Evolutionary conservation across 2,888 invertebrate genomes (phyloP).

Genomic region (Ornithoptera alexandrae): DNA sequence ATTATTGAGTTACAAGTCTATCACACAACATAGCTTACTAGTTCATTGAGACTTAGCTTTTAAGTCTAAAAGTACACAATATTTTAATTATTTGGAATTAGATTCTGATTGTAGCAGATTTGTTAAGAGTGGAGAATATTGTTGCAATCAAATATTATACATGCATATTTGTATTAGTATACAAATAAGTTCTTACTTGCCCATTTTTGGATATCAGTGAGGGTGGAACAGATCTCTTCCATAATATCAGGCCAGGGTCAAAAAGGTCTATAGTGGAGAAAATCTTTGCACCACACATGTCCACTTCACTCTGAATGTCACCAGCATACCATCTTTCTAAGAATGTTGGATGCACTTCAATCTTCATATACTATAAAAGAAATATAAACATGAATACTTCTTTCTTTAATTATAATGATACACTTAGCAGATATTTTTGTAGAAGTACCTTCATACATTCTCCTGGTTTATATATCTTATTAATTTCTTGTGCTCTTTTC

Average conservation of each 20-base stretch:
- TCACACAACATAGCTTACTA: no score
- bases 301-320: constrained; percentile 45
- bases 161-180: background rate
- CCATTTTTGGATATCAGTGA: constrained; percentile 37
- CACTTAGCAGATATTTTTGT: background rate
- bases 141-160: no score
- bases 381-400: background rate
- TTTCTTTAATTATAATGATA: no score
- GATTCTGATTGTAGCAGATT: no score
- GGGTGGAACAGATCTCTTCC: constrained; percentile 45
- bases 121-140: no score
- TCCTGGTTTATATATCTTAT: constrained; percentile 63
- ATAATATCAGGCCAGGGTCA: constrained; percentile 49
- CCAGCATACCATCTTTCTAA: constrained; percentile 53
- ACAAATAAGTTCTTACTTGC: constrained; percentile 38
- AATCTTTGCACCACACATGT: constrained; percentile 42
- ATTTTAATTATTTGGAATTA: no score
- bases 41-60: no score
- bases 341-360: constrained; percentile 61
- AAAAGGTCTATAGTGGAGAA: constrained; percentile 35
- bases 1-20: no score
- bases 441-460: constrained; percentile 72
- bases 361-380: constrained; percentile 57
- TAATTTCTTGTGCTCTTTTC: constrained; percentile 38
- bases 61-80: no score